Conservation (phyloP, 1,140 invertebrate genomes). For the Gonioctena quinquepunctata region DNA sequence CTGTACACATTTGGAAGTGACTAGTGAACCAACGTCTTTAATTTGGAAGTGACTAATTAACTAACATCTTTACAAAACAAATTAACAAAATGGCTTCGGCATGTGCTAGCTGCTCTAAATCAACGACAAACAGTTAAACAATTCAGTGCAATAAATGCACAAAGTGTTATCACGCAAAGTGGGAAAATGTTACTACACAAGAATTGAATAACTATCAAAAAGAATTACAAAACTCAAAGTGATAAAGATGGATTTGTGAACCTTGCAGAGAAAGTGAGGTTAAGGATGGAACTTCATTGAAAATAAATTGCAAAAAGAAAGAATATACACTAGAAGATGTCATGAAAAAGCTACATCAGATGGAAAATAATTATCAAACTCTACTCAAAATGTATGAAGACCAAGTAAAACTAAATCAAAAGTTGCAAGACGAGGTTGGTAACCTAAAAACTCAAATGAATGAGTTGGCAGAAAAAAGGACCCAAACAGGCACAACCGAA, state of each 20-base stretch:
- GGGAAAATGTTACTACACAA: background rate
- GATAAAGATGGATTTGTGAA: background rate
- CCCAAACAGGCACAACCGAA: background rate
- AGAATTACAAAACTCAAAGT: background rate
- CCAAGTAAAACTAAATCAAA: background rate
- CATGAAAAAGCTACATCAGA: background rate
- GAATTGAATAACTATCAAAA: background rate
- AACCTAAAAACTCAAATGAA: background rate
- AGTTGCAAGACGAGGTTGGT: background rate
- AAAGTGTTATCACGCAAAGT: background rate
- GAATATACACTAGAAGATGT: background rate
- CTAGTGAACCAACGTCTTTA: too few relatives aligned
- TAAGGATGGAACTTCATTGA: background rate
- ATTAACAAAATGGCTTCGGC: background rate
- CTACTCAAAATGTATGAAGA: background rate
- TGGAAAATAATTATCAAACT: background rate
- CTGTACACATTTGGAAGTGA: too few relatives aligned
- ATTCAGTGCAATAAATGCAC: background rate
- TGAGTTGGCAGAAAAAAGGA: background rate
- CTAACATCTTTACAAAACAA: too few relatives aligned
- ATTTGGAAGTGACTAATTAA: too few relatives aligned
- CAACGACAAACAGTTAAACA: background rate
- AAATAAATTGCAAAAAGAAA: background rate
- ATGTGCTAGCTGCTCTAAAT: background rate
- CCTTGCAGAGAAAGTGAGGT: background rate